Base-by-base conservation (phyloP, 2,113 vertebrate genomes). In the Hymenochirus boettgeri region DNA sequence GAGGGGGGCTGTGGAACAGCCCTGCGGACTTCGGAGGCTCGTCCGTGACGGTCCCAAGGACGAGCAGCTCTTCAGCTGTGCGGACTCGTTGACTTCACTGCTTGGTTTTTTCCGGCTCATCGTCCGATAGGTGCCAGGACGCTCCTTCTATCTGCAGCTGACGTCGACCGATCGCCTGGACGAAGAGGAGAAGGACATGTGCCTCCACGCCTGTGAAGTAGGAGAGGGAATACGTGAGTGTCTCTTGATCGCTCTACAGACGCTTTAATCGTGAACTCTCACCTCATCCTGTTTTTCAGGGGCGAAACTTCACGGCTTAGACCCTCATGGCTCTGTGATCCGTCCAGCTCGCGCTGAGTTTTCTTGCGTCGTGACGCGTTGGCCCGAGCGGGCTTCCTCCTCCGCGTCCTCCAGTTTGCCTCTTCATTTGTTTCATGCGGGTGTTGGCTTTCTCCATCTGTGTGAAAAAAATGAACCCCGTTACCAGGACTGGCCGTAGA, bases 321-420 rank as follows among this genome's bases (percentile, higher is more conserved):
- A 48, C 88, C 92, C 79, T 97, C 95, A 0, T 87, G 93, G 65
- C 93, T 92, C 77, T 97, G 95, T 0, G 90, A 93, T 81, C 95
- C 90, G 1, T 99, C 96, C 0, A 98, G 95, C 76, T 97, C 86
- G 74, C 97, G 95, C 9, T 95, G 85, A 85, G 98, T 95, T 19
- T 98, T 90, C 64, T 99, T 99, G 75, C 96, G 92, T 59, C 95
- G 90, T 7, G 92, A 91, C 0, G 95, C 95, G 1, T 97, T 98
- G 63, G 95, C 93, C 6, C 95, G 84, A 0, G 93, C 96, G 3
- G 3, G 95, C 92, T 75, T 99, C 96, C 62, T 99, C 96, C 55
- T 98, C 95, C 0, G 95, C 93, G 77, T 99, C 96, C 78, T 99
- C 96, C 84, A 99, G 85, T 77, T 99, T 98, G 96, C 35, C 94